Conservation (phyloP, 2,888 invertebrate genomes). For the Leucozona laternaria region DNA sequence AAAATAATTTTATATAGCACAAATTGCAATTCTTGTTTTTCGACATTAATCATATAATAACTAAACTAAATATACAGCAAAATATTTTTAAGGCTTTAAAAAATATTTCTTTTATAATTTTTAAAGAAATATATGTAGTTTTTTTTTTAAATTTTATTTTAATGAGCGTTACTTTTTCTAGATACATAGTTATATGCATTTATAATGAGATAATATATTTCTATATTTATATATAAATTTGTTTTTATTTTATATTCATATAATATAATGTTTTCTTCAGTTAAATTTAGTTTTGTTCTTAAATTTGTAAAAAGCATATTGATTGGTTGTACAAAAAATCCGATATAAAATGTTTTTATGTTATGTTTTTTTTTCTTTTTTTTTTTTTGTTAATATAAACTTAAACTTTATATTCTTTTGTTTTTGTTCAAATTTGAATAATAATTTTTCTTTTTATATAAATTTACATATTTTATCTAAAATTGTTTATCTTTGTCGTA, state of each 20-base stretch:
- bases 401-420: constrained; percentile 36
- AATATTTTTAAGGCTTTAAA: constrained; percentile 62
- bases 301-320: constrained; percentile 74
- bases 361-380: constrained; percentile 33
- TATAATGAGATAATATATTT: constrained; percentile 58
- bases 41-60: constrained; percentile 68
- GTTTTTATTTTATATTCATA: constrained; percentile 27
- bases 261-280: constrained; percentile 47
- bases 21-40: constrained; percentile 56
- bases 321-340: constrained; percentile 76
- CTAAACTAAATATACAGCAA: constrained; percentile 73
- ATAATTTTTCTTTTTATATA: constrained; percentile 26
- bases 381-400: constrained; percentile 48
- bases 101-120: constrained; percentile 66
- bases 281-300: constrained; percentile 57
- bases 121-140: constrained; percentile 33
- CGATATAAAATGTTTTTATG: constrained; percentile 69
- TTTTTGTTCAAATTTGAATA: constrained; percentile 33
- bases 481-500: constrained; percentile 68
- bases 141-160: constrained; percentile 44
- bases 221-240: constrained; percentile 22
- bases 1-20: constrained; percentile 64
- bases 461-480: constrained; percentile 62
- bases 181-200: constrained; percentile 54
- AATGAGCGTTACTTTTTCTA: constrained; percentile 54